Evolutionary conservation across 2,113 vertebrate species (phyloP), one percentile per base, ranked within the genome.

Genomic region (Xiphophorus maculatus): DNA sequence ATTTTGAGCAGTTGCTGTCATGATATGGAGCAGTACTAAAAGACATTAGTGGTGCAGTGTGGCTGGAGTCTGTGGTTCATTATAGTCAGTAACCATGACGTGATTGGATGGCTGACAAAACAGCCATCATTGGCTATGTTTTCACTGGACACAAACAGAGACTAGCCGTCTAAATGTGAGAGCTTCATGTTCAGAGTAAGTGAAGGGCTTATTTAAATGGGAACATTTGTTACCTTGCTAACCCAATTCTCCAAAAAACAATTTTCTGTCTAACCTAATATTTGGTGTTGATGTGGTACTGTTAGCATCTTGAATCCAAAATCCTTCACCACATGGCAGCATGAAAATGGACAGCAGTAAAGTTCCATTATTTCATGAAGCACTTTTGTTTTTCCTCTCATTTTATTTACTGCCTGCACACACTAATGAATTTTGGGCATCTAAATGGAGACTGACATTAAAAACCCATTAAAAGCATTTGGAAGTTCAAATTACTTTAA

Each of bases 1-100:
- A 73, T 86, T 88, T 86, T 67, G 62, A 82, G 77, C 30, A 64
- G 58, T 63, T 82, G 64, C 67, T 85, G 77, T 83, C 71, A 40
- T 79, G 81, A 84, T 67, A 79, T n/a, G 37, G 29, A 80, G 71
- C 60, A 63, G 8, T 29, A 74, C 62, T 86, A 58, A 25, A 71
- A 48, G 28, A 76, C 73, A 89, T 71, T 63, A 69, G 61, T 74
- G 82, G 82, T 76, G 30, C 32, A 68, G 44, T 81, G 68, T 61
- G 82, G 77, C 35, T 71, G 61, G 7, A 51, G 30, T 67, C 58
- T 78, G 77, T 75, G 69, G 73, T 65, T 81, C 81, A 81, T 81
- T 84, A 71, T 58, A 74, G 77, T 35, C 37, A 82, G 77, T 74
- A 79, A 74, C 69, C 65, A 54, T 64, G 75, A 83, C 69, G 42